These are phyloP conservation scores for Ferrisia virgata DNA, from an alignment of 2,888 invertebrate genomes.

Conservation along the genomic window DNA sequence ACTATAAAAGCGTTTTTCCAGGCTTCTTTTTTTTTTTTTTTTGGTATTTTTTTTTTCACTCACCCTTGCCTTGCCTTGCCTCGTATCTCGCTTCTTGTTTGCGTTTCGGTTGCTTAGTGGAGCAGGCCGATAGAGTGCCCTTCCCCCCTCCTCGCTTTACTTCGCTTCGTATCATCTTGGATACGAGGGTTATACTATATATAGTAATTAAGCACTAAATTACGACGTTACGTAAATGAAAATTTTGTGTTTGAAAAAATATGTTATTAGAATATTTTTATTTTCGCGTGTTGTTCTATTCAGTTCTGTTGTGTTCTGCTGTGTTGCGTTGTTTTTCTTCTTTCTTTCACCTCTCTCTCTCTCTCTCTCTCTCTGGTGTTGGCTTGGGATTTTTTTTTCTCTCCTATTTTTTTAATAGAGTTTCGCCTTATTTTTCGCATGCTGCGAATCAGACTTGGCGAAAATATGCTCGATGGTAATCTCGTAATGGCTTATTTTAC, in stretches of 20 bases:
- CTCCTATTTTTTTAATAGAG: too few relatives aligned
- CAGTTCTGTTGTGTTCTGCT: background rate
- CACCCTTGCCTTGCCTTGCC: background rate
- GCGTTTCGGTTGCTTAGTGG: too few relatives aligned
- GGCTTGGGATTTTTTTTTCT: background rate
- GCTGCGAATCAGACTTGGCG: background rate
- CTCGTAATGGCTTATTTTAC: slow-evolving; percentile 22
- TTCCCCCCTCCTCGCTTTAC: background rate
- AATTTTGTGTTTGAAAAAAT: slow-evolving; percentile 29
- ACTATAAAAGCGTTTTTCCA: slow-evolving; percentile 29
- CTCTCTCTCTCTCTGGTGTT: too few relatives aligned
- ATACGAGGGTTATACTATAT: background rate
- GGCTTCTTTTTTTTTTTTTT: background rate
- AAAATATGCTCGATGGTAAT: background rate
- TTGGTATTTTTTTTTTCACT: background rate
- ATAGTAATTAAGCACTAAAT: slow-evolving; percentile 27
- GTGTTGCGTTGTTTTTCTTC: background rate
- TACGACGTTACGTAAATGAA: slow-evolving; percentile 17
- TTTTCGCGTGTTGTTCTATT: slow-evolving; percentile 4
- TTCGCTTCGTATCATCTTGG: background rate
- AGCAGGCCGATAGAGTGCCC: too few relatives aligned
- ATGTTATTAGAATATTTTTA: slow-evolving; percentile 25
- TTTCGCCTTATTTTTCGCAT: too few relatives aligned
- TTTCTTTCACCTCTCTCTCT: background rate
- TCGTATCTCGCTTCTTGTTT: too few relatives aligned